Conservation (phyloP, 2,113 vertebrate genomes). For the Platycercus adscitus region DNA sequence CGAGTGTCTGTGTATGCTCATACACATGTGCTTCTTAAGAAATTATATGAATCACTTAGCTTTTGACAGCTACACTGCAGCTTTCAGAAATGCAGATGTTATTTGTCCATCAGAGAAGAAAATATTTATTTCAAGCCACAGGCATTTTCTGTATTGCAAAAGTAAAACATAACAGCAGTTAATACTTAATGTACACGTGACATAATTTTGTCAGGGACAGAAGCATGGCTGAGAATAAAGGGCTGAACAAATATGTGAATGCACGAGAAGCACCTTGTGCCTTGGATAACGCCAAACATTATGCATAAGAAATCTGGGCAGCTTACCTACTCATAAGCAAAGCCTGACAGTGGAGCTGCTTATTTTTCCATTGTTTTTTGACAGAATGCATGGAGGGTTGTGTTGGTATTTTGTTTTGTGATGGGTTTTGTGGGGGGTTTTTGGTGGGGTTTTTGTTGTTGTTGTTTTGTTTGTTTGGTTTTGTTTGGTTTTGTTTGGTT, state of each 20-base stretch:
- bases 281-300: fast-evolving
- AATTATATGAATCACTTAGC: constrained; percentile 57
- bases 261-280: neutral
- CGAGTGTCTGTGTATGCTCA: neutral
- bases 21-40: constrained; percentile 43
- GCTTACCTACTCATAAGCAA: neutral
- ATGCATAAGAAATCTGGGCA: neutral
- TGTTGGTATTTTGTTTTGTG: neutral
- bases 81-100: constrained; percentile 71
- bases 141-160: constrained; percentile 58
- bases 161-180: constrained; percentile 53
- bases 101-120: constrained; percentile 75
- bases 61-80: constrained; percentile 56
- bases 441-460: neutral
- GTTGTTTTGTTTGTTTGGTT: too few relatives aligned
- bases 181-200: constrained; percentile 61
- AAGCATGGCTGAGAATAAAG: neutral
- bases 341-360: neutral
- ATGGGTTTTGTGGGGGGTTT: neutral
- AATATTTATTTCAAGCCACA: constrained; percentile 75
- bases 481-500: too few relatives aligned
- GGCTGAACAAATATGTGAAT: neutral
- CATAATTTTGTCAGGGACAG: constrained; percentile 20
- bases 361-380: neutral
- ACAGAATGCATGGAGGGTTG: neutral